These are phyloP conservation scores for Drosophila suzukii DNA, from an alignment of 1,140 invertebrate species.

Conservation along the genomic window DNA sequence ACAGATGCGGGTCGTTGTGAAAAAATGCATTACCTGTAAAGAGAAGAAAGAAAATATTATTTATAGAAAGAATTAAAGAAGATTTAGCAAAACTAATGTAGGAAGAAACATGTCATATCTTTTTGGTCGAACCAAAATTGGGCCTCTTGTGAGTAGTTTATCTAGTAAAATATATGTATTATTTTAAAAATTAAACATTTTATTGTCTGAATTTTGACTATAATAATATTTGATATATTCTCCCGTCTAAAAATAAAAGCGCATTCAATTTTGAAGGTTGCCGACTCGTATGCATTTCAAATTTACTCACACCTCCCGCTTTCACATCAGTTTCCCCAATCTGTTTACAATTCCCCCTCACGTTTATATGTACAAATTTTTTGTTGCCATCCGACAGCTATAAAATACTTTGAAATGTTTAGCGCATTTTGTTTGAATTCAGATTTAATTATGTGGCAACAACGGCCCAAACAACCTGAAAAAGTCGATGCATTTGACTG, in stretches of 20 bases:
- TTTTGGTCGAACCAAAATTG: too few species aligned
- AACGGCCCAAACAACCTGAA: slow-evolving; percentile 44
- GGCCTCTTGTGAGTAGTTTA: too few species aligned
- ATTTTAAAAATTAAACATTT: background rate
- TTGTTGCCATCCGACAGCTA: slow-evolving; percentile 46
- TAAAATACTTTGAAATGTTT: slow-evolving; percentile 77
- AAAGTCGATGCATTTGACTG: slow-evolving; percentile 20
- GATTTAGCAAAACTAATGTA: too few species aligned
- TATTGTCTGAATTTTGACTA: too few species aligned
- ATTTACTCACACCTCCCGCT: background rate
- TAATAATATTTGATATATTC: too few species aligned
- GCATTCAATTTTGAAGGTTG: background rate
- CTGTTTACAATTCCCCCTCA: slow-evolving; percentile 14
- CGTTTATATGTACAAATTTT: background rate
- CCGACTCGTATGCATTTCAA: slow-evolving; percentile 1
- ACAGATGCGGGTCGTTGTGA: slow-evolving; percentile 13
- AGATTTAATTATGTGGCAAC: slow-evolving; percentile 82
- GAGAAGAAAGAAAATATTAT: slow-evolving; percentile 18
- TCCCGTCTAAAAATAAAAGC: background rate
- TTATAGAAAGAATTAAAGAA: background rate
- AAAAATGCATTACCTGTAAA: slow-evolving; percentile 63
- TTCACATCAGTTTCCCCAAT: slow-evolving; percentile 1
- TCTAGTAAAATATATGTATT: background rate
- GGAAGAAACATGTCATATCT: too few species aligned
- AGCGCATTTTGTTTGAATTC: slow-evolving; percentile 77